Evolutionary conservation across 2,113 vertebrate genomes (phyloP).

Genomic region (Ptyas mucosa): DNA sequence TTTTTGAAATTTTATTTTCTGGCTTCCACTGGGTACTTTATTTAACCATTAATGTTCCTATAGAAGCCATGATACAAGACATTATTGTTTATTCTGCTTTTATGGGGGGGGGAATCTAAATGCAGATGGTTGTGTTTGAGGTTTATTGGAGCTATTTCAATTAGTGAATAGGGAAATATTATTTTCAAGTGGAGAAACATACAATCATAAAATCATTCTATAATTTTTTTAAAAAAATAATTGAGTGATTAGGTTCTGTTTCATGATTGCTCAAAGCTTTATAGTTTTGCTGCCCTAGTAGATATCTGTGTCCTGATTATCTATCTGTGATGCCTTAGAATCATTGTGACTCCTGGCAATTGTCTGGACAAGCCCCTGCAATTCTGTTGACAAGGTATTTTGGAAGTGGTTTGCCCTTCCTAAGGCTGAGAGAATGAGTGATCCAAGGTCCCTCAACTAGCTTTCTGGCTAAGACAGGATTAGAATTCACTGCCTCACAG

Average conservation of each 20-base stretch:
- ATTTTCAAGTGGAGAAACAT: neutral
- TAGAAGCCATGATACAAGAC: neutral
- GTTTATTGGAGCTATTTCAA: neutral
- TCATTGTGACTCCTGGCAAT: neutral
- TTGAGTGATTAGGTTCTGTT: neutral
- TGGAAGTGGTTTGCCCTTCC: neutral
- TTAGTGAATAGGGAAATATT: neutral
- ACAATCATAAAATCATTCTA: neutral
- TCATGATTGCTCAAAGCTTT: neutral
- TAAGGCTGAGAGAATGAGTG: neutral
- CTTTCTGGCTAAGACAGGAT: neutral
- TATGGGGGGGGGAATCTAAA: neutral
- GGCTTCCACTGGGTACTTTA: neutral
- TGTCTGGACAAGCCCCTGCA: neutral
- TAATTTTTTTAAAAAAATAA: neutral
- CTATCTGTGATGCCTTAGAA: neutral
- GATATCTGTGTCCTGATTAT: neutral
- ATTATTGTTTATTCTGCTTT: neutral
- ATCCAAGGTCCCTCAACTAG: neutral
- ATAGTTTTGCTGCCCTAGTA: neutral
- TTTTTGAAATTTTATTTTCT: rapidly evolving
- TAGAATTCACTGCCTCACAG: neutral
- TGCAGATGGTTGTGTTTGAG: neutral
- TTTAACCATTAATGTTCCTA: neutral
- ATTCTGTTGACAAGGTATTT: neutral